phyloP scores from a whole-genome alignment of 1,140 invertebrate genomes.

The Trichonephila inaurata region DNA sequence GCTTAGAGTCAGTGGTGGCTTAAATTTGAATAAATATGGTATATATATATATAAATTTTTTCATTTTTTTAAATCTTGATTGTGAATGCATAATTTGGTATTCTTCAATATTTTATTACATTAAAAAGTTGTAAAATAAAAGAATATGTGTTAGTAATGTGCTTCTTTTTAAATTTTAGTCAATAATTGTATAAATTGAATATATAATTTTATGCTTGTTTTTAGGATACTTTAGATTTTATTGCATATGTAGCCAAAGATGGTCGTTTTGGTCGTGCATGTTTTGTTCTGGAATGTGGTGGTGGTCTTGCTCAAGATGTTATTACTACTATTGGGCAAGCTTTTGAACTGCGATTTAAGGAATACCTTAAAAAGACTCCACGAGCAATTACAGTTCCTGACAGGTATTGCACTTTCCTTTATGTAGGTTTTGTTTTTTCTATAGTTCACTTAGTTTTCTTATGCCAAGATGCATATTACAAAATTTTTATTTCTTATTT shows the following conservation, averaged over 20 bases:
- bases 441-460: neutral
- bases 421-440: neutral
- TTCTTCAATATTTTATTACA: no score
- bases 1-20: no score
- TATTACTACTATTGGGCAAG: conserved; percentile 97
- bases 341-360: conserved; percentile 90
- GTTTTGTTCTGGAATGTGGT: conserved; percentile 97
- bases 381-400: conserved; percentile 71
- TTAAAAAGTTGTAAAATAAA: no score
- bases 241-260: conserved; percentile 98
- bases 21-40: no score
- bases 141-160: no score
- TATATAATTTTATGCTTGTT: neutral
- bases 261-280: conserved; percentile 91
- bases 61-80: no score
- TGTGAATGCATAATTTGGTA: no score
- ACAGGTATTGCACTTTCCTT: conserved; percentile 33
- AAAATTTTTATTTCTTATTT: neutral
- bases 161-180: neutral
- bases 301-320: conserved; percentile 96
- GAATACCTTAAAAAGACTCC: conserved; percentile 76
- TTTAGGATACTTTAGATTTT: conserved; percentile 95
- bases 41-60: no score
- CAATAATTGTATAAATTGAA: neutral
- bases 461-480: neutral